Conservation (phyloP, 1,140 invertebrate species). For the Drosophila miranda region DNA sequence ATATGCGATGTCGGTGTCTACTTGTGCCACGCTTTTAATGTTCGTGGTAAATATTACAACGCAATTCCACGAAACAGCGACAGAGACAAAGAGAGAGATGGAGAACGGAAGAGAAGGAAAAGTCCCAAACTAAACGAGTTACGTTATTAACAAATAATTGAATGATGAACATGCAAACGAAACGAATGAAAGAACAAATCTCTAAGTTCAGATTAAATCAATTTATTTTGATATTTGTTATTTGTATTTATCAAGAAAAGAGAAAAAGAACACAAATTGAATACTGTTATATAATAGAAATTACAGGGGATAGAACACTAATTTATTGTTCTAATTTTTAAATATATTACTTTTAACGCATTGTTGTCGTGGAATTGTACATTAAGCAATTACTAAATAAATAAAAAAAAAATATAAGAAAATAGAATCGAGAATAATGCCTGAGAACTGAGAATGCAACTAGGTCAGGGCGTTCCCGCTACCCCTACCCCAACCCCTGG, state of each 20-base stretch:
- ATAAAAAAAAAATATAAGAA: conserved; percentile 39
- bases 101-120: not conserved
- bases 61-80: conserved; percentile 24
- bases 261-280: too few species aligned
- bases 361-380: too few species aligned
- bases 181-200: conserved; percentile 1
- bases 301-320: not conserved
- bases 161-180: conserved; percentile 22
- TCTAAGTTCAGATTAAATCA: not conserved
- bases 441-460: conserved; percentile 47
- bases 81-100: not conserved
- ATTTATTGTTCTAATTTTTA: conserved; percentile 5
- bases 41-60: conserved; percentile 36
- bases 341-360: conserved; percentile 12
- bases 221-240: too few species aligned
- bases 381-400: conserved; percentile 14
- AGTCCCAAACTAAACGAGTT: conserved; percentile 23
- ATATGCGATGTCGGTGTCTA: conserved; percentile 5
- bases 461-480: conserved; percentile 74
- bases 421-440: conserved; percentile 42
- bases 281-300: too few species aligned
- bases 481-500: conserved; percentile 2
- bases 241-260: too few species aligned
- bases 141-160: conserved; percentile 11
- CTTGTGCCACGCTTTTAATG: conserved; percentile 27